A percentile compares a stretch with the other conserved stretches of the same genome.
phyloP scores from a whole-genome alignment of 2,113 vertebrate species.

The Ictalurus furcatus region DNA sequence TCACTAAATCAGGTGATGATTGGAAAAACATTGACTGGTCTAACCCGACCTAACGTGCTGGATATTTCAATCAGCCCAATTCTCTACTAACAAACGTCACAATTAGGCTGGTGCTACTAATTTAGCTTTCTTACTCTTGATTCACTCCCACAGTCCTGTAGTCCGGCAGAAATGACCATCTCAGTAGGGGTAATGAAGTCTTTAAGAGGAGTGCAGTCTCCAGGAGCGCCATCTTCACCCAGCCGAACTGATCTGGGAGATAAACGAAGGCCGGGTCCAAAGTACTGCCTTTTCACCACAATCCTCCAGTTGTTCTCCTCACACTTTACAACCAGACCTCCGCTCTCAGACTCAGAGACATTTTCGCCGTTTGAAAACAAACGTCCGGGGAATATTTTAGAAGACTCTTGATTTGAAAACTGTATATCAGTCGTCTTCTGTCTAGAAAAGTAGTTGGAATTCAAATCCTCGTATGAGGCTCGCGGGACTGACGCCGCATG shows the following conservation, averaged over 20 bases:
- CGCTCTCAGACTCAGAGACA: background rate
- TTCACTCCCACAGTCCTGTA: slow-evolving; percentile 49
- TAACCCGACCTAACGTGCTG: background rate
- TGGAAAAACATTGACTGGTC: background rate
- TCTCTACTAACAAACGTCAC: background rate
- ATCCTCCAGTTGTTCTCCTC: slow-evolving; percentile 49
- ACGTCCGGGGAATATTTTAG: background rate
- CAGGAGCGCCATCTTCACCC: background rate
- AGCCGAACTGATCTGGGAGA: slow-evolving; percentile 38
- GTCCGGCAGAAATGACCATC: slow-evolving; percentile 50
- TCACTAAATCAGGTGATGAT: background rate
- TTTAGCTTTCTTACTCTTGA: slow-evolving; percentile 47
- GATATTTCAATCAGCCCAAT: background rate
- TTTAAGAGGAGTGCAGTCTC: background rate
- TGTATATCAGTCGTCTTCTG: background rate
- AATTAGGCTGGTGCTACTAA: too few relatives aligned
- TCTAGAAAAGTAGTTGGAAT: background rate
- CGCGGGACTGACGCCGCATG: background rate
- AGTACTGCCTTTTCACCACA: slow-evolving; percentile 42
- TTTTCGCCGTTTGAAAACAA: background rate
- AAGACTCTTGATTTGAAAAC: background rate
- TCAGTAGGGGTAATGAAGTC: background rate
- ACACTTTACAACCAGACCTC: slow-evolving; percentile 45
- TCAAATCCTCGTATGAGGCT: background rate
- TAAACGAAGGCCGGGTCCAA: slow-evolving; percentile 51